A percentile compares a stretch with the other conserved stretches of the same genome.
These are phyloP conservation scores for human (Homo sapiens) DNA, from an alignment of 2,113 vertebrate species.

Conservation along the genomic window GRCh38 chr4:41200501-41201000, in stretches of 20 bases:
- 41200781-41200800: neutral
- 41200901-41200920: neutral
- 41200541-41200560: neutral
- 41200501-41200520: conserved; percentile 62
- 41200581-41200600: conserved; percentile 32
- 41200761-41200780: neutral
- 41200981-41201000: neutral
- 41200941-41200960: neutral
- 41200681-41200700: neutral
- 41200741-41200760: neutral
- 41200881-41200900: neutral
- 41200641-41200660: neutral
- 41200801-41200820: neutral
- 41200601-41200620: conserved; percentile 39
- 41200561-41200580: conserved; percentile 1
- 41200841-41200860: neutral
- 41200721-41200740: conserved; percentile 20
- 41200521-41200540: conserved; percentile 47
- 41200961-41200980: neutral
- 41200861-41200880: neutral
- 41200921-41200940: neutral
- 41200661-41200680: conserved; percentile 15
- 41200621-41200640: conserved; percentile 44
- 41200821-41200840: neutral
- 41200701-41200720: conserved; percentile 30